These are phyloP conservation scores for Diaperis boleti DNA, from an alignment of 2,888 invertebrate species.

Conservation along the genomic window DNA sequence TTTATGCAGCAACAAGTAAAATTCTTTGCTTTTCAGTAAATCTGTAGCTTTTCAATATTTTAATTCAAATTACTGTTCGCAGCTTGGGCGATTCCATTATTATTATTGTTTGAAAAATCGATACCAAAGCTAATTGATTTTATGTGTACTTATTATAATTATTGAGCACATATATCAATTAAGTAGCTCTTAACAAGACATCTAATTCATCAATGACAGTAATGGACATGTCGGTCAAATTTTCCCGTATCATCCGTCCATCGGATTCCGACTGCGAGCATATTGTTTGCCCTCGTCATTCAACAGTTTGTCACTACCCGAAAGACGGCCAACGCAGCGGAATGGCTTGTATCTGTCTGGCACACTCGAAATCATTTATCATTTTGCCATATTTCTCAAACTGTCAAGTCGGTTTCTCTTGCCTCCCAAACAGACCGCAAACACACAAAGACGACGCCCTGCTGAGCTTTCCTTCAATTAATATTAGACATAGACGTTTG, in stretches of 20 bases:
- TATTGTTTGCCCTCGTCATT: slow-evolving; percentile 60
- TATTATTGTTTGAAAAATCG: no score
- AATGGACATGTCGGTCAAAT: slow-evolving; percentile 30
- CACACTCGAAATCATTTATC: slow-evolving; percentile 63
- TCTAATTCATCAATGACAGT: slow-evolving; percentile 41
- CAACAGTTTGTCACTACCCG: slow-evolving; percentile 63
- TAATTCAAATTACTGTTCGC: no score
- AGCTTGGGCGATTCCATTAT: background rate
- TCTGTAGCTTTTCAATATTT: no score
- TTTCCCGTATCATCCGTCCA: slow-evolving; percentile 34
- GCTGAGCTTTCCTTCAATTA: slow-evolving; percentile 52
- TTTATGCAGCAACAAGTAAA: no score
- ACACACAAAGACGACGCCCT: slow-evolving; percentile 49
- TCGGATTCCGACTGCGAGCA: slow-evolving; percentile 30
- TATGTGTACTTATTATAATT: slow-evolving; percentile 21
- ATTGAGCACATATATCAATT: slow-evolving; percentile 29
- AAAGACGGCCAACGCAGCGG: slow-evolving; percentile 60
- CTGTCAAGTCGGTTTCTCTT: slow-evolving; percentile 52
- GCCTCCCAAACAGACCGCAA: slow-evolving; percentile 44
- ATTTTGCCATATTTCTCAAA: slow-evolving; percentile 61
- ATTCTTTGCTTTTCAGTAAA: no score
- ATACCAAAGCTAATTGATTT: slow-evolving; percentile 10
- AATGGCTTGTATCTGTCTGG: slow-evolving; percentile 62
- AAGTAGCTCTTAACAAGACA: slow-evolving; percentile 27
- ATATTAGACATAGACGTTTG: slow-evolving; percentile 53